Evolutionary conservation across 2,113 vertebrate species (phyloP).

Genomic region (Cheirogaleus medius): DNA sequence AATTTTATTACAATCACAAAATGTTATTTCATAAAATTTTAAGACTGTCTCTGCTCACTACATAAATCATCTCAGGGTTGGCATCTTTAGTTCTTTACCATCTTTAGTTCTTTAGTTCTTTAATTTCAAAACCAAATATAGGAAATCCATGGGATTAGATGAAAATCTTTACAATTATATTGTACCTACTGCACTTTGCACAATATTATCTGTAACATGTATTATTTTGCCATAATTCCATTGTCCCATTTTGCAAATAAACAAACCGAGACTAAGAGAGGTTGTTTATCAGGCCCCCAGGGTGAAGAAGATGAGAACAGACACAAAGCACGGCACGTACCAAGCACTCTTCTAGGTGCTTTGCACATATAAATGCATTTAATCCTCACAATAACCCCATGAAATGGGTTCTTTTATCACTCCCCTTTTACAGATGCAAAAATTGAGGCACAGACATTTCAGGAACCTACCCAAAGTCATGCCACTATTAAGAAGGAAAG

Average conservation of each 20-base stretch:
- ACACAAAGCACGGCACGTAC: no score
- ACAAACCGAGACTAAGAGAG: background rate
- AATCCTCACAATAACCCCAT: background rate
- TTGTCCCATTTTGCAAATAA: background rate
- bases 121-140: slow-evolving; percentile 27
- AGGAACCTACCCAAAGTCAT: background rate
- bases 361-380: background rate
- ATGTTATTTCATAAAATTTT: background rate
- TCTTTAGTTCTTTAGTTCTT: no score
- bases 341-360: background rate
- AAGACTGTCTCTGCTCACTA: background rate
- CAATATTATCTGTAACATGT: background rate
- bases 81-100: background rate
- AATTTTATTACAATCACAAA: background rate
- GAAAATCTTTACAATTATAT: background rate
- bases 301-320: background rate
- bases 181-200: background rate
- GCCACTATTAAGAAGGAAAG: background rate
- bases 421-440: background rate
- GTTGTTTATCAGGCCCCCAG: background rate
- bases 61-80: background rate
- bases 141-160: background rate
- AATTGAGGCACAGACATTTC: background rate
- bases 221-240: background rate
- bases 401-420: background rate